Percentiles rank a stretch among this genome's conserved stretches.
phyloP scores from a whole-genome alignment of 2,888 invertebrate genomes.

The Apodemia mormo region DNA sequence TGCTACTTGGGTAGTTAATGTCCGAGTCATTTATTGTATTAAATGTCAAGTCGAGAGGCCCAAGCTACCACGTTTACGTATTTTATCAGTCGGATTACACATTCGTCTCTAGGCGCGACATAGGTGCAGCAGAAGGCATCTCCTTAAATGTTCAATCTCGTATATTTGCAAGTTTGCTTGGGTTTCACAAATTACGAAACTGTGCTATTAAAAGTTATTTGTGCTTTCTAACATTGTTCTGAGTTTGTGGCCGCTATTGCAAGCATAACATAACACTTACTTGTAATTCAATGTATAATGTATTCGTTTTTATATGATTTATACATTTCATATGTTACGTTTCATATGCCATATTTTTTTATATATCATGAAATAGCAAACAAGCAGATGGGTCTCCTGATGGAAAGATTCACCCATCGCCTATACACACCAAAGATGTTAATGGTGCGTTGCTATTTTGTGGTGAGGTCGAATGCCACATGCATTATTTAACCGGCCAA shows the following conservation, averaged over 20 bases:
- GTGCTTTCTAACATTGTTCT: not conserved
- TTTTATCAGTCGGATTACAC: not conserved
- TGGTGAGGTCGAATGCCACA: too few species aligned
- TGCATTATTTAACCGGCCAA: too few species aligned
- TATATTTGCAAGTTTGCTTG: not conserved
- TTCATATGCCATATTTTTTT: too few species aligned
- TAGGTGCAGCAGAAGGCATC: not conserved
- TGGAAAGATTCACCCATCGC: too few species aligned
- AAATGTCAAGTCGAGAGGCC: not conserved
- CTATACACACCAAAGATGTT: too few species aligned
- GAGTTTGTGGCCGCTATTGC: not conserved
- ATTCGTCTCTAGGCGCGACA: not conserved
- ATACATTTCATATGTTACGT: too few species aligned
- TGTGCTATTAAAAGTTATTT: not conserved
- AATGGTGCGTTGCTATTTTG: too few species aligned
- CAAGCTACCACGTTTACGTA: slow-evolving; percentile 1
- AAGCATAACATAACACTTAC: not conserved
- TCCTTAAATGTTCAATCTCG: slow-evolving; percentile 5
- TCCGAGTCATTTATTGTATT: not conserved
- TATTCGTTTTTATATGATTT: not conserved
- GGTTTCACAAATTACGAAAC: slow-evolving; percentile 9
- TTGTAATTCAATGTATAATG: not conserved
- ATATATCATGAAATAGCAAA: too few species aligned
- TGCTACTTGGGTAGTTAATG: too few species aligned
- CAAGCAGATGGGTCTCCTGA: too few species aligned